Evolutionary conservation across 1,140 invertebrate genomes (phyloP).

Genomic region (Drosophila navojoa): DNA sequence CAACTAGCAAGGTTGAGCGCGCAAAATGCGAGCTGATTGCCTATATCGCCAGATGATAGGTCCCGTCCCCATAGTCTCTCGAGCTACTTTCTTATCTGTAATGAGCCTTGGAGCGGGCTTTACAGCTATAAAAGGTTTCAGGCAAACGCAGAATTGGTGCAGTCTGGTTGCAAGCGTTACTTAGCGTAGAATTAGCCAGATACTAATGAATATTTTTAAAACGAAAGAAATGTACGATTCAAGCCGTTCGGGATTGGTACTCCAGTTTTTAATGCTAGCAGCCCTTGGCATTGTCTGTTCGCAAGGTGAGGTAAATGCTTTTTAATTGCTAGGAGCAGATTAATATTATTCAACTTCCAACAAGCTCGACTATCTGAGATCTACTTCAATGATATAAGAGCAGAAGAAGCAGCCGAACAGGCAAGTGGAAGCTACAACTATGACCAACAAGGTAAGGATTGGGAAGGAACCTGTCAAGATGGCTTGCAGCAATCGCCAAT

Average conservation of each 20-base stretch:
- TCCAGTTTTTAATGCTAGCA: constrained; percentile 28
- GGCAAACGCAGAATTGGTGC: too few relatives aligned
- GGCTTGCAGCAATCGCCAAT: constrained; percentile 57
- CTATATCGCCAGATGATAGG: too few relatives aligned
- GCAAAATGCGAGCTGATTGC: too few relatives aligned
- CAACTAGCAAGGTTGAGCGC: too few relatives aligned
- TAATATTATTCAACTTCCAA: neutral
- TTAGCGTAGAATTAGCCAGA: too few relatives aligned
- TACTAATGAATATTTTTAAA: neutral
- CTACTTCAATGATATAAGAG: constrained; percentile 40
- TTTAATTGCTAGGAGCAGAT: neutral
- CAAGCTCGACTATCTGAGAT: constrained; percentile 34
- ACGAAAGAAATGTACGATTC: constrained; percentile 25
- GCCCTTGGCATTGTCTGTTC: constrained; percentile 10
- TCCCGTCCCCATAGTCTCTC: too few relatives aligned
- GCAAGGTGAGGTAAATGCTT: constrained; percentile 31
- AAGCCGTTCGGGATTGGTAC: constrained; percentile 3
- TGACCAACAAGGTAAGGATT: constrained; percentile 66
- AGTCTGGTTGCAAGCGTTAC: too few relatives aligned
- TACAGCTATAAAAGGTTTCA: too few relatives aligned
- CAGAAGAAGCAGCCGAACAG: constrained; percentile 30
- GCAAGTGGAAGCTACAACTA: constrained; percentile 62
- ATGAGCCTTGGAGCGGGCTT: too few relatives aligned
- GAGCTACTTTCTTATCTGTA: too few relatives aligned
- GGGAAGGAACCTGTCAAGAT: constrained; percentile 49